Conservation (phyloP, 2,113 vertebrate genomes). For the Nothobranchius kuhntae region DNA sequence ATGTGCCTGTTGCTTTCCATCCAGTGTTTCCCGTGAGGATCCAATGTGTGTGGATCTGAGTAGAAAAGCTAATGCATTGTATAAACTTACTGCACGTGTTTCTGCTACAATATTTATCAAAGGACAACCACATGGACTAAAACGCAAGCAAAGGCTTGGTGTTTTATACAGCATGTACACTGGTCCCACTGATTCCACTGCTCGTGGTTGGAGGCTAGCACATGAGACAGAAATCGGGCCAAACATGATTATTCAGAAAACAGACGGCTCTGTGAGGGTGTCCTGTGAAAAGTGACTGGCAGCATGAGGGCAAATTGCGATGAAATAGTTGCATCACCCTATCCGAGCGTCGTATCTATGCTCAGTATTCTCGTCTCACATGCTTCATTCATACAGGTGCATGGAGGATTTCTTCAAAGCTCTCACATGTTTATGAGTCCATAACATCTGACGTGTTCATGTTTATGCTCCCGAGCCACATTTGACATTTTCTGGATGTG, state of each 20-base stretch:
- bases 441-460: conserved; percentile 70
- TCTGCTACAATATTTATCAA: conserved; percentile 62
- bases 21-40: conserved; percentile 40
- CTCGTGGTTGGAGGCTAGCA: conserved; percentile 13
- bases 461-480: conserved; percentile 71
- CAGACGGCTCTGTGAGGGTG: conserved; percentile 38
- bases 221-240: conserved; percentile 25
- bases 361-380: conserved; percentile 47
- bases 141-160: conserved; percentile 24
- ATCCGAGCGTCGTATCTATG: conserved; percentile 36
- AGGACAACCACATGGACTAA: conserved; percentile 39
- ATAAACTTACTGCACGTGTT: conserved; percentile 18
- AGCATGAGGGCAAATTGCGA: conserved; percentile 45
- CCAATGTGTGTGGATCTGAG: conserved; percentile 31
- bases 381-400: conserved; percentile 69
- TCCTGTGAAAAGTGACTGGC: conserved; percentile 49
- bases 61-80: conserved; percentile 48
- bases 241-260: conserved; percentile 51
- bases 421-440: conserved; percentile 68
- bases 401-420: conserved; percentile 63
- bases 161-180: conserved; percentile 19
- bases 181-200: conserved; percentile 18
- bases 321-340: conserved; percentile 63
- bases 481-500: conserved; percentile 78
- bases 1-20: conserved; percentile 37